phyloP scores from a whole-genome alignment of 2,797 vertebrate genomes.

The Phrynocephalus guinanensis region DNA sequence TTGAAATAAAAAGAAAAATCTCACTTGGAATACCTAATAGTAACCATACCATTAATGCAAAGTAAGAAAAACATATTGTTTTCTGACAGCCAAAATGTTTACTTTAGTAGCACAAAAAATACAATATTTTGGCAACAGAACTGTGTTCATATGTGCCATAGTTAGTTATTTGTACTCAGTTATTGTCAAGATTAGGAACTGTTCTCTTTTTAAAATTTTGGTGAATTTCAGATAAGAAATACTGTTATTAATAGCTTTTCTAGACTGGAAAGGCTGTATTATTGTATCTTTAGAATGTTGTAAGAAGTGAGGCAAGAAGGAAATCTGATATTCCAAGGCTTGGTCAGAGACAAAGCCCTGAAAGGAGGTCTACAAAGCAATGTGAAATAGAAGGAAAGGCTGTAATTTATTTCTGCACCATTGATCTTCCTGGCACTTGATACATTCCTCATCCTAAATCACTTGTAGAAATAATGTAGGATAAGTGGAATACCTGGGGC shows the following conservation, averaged over 20 bases:
- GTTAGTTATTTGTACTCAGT: not conserved
- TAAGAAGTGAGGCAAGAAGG: not conserved
- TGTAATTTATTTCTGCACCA: not conserved
- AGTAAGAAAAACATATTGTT: not conserved
- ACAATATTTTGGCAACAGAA: not conserved
- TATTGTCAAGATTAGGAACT: not conserved
- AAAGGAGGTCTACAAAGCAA: constrained; percentile 5
- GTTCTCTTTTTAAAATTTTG: not conserved
- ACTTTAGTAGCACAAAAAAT: not conserved
- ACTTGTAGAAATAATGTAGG: not conserved
- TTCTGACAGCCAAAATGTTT: not conserved
- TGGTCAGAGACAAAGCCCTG: not conserved
- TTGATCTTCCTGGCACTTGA: not conserved
- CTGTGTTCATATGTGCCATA: not conserved
- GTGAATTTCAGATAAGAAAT: not conserved
- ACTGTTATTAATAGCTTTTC: not conserved
- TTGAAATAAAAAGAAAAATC: not conserved
- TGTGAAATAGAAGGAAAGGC: not conserved
- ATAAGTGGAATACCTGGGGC: not conserved
- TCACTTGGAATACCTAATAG: not conserved
- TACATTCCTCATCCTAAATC: no score
- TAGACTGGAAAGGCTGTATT: not conserved
- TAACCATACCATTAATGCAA: not conserved
- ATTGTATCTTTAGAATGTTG: not conserved
- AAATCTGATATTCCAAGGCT: not conserved